Percentiles rank a stretch among this genome's conserved stretches.
phyloP scores from a whole-genome alignment of 2,888 invertebrate genomes.

The Hartigia nigra region DNA sequence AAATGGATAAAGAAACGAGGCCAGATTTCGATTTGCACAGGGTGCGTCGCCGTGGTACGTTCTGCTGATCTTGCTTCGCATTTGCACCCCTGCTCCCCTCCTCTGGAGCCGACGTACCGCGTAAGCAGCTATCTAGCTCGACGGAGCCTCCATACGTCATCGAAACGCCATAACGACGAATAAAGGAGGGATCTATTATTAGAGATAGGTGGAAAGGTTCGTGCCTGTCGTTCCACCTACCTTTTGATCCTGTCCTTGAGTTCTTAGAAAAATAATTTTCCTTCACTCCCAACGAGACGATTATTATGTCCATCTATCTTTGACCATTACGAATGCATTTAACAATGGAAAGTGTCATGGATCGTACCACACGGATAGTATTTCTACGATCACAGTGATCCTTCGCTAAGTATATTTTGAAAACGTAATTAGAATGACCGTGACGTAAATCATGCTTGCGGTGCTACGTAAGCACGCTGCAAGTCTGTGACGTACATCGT shows the following conservation, averaged over 20 bases:
- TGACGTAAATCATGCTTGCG: background rate
- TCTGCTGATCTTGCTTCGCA: background rate
- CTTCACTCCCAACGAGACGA: no score
- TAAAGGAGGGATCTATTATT: slow-evolving; percentile 39
- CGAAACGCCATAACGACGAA: slow-evolving; percentile 25
- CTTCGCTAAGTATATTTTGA: background rate
- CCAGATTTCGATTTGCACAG: background rate
- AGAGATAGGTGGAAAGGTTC: slow-evolving; percentile 18
- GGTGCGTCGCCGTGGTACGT: background rate
- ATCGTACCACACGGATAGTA: background rate
- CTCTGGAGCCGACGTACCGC: background rate
- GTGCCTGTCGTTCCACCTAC: background rate
- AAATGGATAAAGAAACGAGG: background rate
- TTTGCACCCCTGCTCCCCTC: background rate
- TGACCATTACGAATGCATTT: background rate
- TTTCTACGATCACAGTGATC: background rate
- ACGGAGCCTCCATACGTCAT: background rate
- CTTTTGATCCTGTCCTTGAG: background rate
- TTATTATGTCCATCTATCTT: fast-evolving
- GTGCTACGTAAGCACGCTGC: background rate
- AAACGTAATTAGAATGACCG: background rate
- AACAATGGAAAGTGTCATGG: background rate
- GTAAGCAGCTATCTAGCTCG: background rate
- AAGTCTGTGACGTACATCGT: background rate
- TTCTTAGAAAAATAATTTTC: background rate